Conservation (phyloP, 2,797 vertebrate species). For the Danio tinwini region DNA sequence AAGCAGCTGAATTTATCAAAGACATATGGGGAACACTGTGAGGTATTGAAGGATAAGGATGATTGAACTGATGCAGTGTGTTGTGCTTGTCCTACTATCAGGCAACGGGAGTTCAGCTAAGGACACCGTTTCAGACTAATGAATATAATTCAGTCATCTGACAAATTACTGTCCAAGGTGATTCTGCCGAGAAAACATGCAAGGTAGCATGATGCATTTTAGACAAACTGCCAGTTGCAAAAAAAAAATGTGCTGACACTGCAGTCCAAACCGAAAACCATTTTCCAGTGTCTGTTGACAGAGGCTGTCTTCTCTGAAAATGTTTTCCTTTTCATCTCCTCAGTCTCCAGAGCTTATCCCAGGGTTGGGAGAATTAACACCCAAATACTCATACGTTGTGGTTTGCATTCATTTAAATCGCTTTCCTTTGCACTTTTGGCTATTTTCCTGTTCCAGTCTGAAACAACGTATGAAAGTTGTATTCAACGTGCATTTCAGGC, state of each 20-base stretch:
- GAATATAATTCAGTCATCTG: conserved; percentile 46
- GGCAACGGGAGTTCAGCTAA: conserved; percentile 40
- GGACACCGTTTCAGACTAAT: conserved; percentile 40
- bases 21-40: conserved; percentile 1
- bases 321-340: conserved; percentile 45
- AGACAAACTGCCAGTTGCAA: conserved; percentile 46
- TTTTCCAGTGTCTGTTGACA: conserved; percentile 60
- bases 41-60: conserved; percentile 22
- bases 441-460: conserved; percentile 35
- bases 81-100: conserved; percentile 9
- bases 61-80: conserved; percentile 19
- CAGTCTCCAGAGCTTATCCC: conserved; percentile 34
- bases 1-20: conserved; percentile 31
- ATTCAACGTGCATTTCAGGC: conserved; percentile 38
- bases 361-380: conserved; percentile 46
- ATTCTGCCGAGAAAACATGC: conserved; percentile 51
- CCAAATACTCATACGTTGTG: conserved; percentile 40
- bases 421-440: conserved; percentile 33
- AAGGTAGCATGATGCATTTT: conserved; percentile 53
- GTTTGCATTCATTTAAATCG: conserved; percentile 34
- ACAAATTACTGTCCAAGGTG: conserved; percentile 42
- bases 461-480: conserved; percentile 19
- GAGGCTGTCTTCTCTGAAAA: conserved; percentile 44
- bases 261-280: conserved; percentile 46
- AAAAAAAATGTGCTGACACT: conserved; percentile 58